Evolutionary conservation across 53 echinoderm and acorn worm species (phyloP).

Genomic region (Stichopus horrens): DNA sequence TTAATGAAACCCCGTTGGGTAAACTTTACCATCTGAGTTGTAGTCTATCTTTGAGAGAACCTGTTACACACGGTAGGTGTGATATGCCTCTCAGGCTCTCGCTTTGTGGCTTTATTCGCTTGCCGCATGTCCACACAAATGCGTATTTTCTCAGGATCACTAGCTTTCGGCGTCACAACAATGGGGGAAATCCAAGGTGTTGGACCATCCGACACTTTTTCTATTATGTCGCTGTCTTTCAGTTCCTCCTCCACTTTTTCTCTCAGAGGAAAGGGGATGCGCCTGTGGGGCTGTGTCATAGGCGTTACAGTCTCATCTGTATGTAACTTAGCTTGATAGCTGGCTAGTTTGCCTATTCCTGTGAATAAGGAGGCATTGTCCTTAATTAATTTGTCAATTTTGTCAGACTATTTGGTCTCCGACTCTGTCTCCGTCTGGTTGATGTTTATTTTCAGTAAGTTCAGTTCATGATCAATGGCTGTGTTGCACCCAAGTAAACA

Average conservation of each 20-base stretch:
- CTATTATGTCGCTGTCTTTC: too few species aligned
- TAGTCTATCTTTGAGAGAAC: slow-evolving; percentile 23
- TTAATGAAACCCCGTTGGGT: slow-evolving; percentile 44
- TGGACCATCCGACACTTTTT: too few species aligned
- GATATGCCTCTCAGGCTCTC: slow-evolving; percentile 59
- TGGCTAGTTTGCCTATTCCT: too few species aligned
- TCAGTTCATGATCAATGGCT: slow-evolving; percentile 6
- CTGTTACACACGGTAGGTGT: slow-evolving; percentile 64
- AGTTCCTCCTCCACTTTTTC: too few species aligned
- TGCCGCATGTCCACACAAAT: slow-evolving; percentile 46
- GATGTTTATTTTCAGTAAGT: neutral
- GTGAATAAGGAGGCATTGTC: too few species aligned
- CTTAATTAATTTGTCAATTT: neutral
- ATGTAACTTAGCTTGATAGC: too few species aligned
- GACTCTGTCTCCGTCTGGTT: neutral
- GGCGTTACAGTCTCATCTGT: too few species aligned
- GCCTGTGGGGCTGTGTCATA: too few species aligned
- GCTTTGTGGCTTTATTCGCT: slow-evolving; percentile 59
- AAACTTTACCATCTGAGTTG: neutral
- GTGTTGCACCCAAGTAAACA: neutral
- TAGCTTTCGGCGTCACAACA: too few species aligned
- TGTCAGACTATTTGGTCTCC: neutral
- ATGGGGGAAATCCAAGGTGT: too few species aligned
- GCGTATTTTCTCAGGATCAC: too few species aligned
- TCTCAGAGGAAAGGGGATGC: too few species aligned